Base-by-base conservation (phyloP, 2,797 vertebrate genomes). In the Enteromius paludinosus region DNA sequence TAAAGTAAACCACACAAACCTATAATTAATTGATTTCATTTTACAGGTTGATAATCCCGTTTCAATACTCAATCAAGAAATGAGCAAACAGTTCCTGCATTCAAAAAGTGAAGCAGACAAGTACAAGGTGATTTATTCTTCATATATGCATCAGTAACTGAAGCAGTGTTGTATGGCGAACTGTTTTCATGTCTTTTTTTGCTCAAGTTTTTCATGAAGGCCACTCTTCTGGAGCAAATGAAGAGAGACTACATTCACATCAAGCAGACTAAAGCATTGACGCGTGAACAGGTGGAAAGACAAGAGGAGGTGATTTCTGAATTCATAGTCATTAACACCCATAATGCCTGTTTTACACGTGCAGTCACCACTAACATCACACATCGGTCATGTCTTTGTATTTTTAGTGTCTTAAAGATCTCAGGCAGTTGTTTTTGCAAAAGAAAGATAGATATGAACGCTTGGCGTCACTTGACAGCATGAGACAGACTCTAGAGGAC, bases 141-240 rank as follows among this genome's bases (percentile, higher is more conserved):
- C n/a, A 5, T 30, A 23, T 82, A 23, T 20, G 11, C 45, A 30
- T 18, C 74, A 23, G 4, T 33, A n/a, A 18, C 65, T 30, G 0
- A 59, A 41, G 20, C 25, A 12, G 28, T 30, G 17, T 25, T 43
- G 10, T 11, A 23, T 17, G 10, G 10, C 8, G 61, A n/a, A 64
- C 15, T 17, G 0, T 3, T 47, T 71, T 61, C 15, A 12, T 35
- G 11, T 6, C 14, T 9, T 49, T 66, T 2, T 68, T 23, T 41
- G 2, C 69, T 69, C 2, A 83, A 91, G 90, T 94, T 94, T 85
- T 94, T 95, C 69, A 94, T 94, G 93, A 95, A 94, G 86, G 93
- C 94, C 0, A 94, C 94, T 71, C 88, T 94, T 73, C 87, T 94
- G 9, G 93, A 94, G 47, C 94, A 94, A 88, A 95, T 95, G 94